Evolutionary conservation across 2,797 vertebrate genomes (phyloP).

Genomic region (Labeo calbasu): DNA sequence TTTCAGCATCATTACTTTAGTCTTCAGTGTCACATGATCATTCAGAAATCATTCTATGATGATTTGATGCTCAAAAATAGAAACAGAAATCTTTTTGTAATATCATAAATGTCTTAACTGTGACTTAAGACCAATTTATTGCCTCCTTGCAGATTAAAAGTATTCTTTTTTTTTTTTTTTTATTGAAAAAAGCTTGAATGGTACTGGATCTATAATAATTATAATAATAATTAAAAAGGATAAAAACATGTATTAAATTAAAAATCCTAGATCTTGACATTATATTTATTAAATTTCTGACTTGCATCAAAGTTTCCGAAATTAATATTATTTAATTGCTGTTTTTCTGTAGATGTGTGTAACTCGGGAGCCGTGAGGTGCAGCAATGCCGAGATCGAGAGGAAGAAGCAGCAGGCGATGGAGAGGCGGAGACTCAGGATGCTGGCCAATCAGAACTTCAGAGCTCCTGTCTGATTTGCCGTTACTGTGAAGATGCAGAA

Average conservation of each 20-base stretch:
- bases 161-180: background rate
- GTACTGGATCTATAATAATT: too few species aligned
- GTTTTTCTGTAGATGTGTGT: constrained; percentile 68
- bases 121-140: too few species aligned
- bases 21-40: background rate
- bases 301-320: background rate
- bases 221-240: background rate
- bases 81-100: background rate
- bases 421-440: constrained; percentile 81
- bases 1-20: background rate
- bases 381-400: constrained; percentile 90
- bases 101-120: background rate
- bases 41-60: background rate
- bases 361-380: constrained; percentile 74
- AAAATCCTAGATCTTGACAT: background rate
- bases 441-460: constrained; percentile 68
- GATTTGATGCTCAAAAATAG: background rate
- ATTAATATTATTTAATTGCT: background rate
- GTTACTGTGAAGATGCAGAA: background rate
- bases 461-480: constrained; percentile 64
- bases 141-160: background rate
- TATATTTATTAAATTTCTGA: background rate
- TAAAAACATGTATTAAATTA: background rate
- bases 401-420: constrained; percentile 90
- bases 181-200: background rate